These are phyloP conservation scores for Spodoptera litura DNA, from an alignment of 1,140 invertebrate species.

Conservation along the genomic window DNA sequence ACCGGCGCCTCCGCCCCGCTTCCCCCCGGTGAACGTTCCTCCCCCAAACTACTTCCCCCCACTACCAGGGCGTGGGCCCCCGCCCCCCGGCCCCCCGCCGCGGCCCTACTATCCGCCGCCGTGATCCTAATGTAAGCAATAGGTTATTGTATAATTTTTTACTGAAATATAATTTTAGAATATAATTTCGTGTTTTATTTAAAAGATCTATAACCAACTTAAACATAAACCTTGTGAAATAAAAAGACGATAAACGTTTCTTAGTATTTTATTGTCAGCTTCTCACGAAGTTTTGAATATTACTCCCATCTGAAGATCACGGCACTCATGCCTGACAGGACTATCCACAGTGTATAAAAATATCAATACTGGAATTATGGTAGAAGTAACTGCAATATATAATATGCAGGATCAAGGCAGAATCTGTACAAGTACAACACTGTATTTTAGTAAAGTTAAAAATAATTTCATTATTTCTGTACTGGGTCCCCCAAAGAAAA, in stretches of 20 bases:
- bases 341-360: conserved; percentile 4
- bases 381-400: conserved; percentile 6
- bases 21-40: conserved; percentile 70
- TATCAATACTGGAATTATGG: conserved; percentile 25
- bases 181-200: conserved; percentile 61
- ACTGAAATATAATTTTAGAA: conserved; percentile 75
- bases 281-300: conserved; percentile 33
- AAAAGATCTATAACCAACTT: neutral
- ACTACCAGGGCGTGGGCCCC: conserved; percentile 63
- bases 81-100: conserved; percentile 68
- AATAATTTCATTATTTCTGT: too few species aligned
- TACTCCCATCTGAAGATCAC: neutral
- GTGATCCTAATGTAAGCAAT: conserved; percentile 61
- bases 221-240: neutral
- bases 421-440: too few species aligned
- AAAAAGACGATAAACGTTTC: conserved; percentile 34
- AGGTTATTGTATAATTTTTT: conserved; percentile 77
- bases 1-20: conserved; percentile 62
- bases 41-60: conserved; percentile 78
- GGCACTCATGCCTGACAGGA: conserved; percentile 10
- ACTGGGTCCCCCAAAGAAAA: too few species aligned
- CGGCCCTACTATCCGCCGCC: conserved; percentile 84
- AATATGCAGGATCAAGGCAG: neutral
- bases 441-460: too few species aligned
- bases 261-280: conserved; percentile 52